Evolutionary conservation across 1,140 invertebrate species (phyloP).

Genomic region (Drosophila kurseongensis): DNA sequence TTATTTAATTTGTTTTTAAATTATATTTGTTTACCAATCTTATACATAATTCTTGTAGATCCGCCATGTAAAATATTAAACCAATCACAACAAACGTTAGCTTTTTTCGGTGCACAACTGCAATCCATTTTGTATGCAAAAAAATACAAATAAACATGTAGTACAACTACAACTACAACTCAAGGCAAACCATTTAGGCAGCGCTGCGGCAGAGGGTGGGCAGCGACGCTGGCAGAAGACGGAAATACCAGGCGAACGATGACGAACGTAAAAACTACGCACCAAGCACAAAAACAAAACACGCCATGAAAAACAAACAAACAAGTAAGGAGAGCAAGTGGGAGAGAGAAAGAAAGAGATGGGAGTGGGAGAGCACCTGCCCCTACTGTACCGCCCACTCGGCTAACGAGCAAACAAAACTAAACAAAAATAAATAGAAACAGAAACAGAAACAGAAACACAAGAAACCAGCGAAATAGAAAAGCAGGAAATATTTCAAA

Average conservation of each 20-base stretch:
- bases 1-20: too few relatives aligned
- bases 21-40: too few relatives aligned
- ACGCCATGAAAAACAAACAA: slow-evolving; percentile 82
- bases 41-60: background rate
- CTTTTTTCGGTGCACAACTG: slow-evolving; percentile 45
- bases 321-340: slow-evolving; percentile 51
- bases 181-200: slow-evolving; percentile 63
- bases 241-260: slow-evolving; percentile 80
- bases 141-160: slow-evolving; percentile 63
- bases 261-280: slow-evolving; percentile 83
- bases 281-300: slow-evolving; percentile 73
- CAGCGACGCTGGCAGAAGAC: slow-evolving; percentile 66
- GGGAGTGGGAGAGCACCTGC: slow-evolving; percentile 62
- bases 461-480: slow-evolving; percentile 45
- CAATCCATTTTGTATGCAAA: slow-evolving; percentile 59
- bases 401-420: slow-evolving; percentile 81
- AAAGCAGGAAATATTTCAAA: slow-evolving; percentile 48
- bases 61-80: background rate
- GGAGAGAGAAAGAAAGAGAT: slow-evolving; percentile 16
- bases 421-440: slow-evolving; percentile 76
- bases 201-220: slow-evolving; percentile 16
- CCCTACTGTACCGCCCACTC: slow-evolving; percentile 31
- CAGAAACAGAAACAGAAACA: slow-evolving; percentile 47
- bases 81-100: too few relatives aligned
- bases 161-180: slow-evolving; percentile 59